Evolutionary conservation across 2,113 vertebrate genomes (phyloP), one percentile per base, ranked within the genome.

Genomic region (Rattus norvegicus): DNA sequence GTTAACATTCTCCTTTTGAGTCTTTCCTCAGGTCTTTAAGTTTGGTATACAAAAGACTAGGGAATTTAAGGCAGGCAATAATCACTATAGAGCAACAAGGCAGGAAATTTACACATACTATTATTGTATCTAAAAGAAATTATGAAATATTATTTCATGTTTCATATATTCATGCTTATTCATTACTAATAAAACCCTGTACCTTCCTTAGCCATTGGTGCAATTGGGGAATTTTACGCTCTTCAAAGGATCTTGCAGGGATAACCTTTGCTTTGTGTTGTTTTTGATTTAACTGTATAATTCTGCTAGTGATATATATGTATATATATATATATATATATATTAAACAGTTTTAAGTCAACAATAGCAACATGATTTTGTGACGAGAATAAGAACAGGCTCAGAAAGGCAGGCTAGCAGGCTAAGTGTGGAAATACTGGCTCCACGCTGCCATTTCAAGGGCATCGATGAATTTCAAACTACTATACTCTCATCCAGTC

Each of bases 391-490:
- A 47, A 69, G 13, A 81, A 92, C 2, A 33, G 39, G 22, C 80
- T 88, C 65, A 88, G 61, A 84, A 36, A 95, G 88, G 89, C 39
- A 84, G 73, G 86, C 56, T 67, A 97, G 90, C 70, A 97, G 43
- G 95, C 94, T 89, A 17, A 33, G 63, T 63, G 10, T 83, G 96
- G 56, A 24, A 70, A 88, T 91, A 69, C 49, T 95, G 52, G 93
- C 96, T 93, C 81, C 52, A 94, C 91, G 54, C 65, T 93, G 96
- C 97, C 97, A 76, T 93, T 98, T 98, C 92, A 93, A 98, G 98
- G 97, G 84, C 70, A 92, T 96, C 97, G 97, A 97, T 98, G 97
- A 96, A 98, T 98, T 97, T 97, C 96, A 98, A 98, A 91, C 92
- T 92, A 14, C 88, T 39, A 11, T 6, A 56, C 80, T 97, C 93